phyloP scores from a whole-genome alignment of 2,888 invertebrate species.

The Drosophila atripex region DNA sequence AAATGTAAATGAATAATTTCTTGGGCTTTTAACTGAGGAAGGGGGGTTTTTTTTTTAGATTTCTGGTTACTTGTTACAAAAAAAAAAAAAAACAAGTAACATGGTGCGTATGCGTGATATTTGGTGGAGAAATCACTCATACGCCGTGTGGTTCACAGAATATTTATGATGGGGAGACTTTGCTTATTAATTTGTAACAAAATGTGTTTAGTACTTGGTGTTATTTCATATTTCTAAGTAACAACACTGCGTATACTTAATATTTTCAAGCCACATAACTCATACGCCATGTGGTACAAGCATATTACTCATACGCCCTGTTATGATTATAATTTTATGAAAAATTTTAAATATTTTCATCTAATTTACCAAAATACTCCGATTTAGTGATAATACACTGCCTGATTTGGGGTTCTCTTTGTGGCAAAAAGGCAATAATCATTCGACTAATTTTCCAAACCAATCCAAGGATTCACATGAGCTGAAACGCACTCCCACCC shows the following conservation, averaged over 20 bases:
- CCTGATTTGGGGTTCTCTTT: slow-evolving; percentile 8
- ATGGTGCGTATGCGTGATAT: slow-evolving; percentile 2
- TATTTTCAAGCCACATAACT: background rate
- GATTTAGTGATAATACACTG: too few species aligned
- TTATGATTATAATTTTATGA: too few species aligned
- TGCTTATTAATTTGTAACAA: too few species aligned
- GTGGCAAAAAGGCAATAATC: slow-evolving; percentile 12
- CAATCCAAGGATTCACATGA: slow-evolving; percentile 14
- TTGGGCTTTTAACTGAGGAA: too few species aligned
- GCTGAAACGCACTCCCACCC: background rate
- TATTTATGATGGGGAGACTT: background rate
- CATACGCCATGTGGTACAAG: too few species aligned
- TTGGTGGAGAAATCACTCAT: background rate
- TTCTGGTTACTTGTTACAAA: background rate
- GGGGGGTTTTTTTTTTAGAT: too few species aligned
- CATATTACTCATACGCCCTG: too few species aligned
- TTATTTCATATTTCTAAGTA: background rate
- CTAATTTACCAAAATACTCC: too few species aligned
- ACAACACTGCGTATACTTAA: slow-evolving; percentile 7
- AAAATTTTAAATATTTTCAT: too few species aligned
- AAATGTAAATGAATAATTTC: slow-evolving; percentile 4
- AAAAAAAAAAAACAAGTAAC: background rate
- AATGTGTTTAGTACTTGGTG: too few species aligned
- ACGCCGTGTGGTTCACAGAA: slow-evolving; percentile 1
- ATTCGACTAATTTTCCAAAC: slow-evolving; percentile 34